Conservation (phyloP, 1,140 invertebrate species). For the Octopus sinensis region DNA sequence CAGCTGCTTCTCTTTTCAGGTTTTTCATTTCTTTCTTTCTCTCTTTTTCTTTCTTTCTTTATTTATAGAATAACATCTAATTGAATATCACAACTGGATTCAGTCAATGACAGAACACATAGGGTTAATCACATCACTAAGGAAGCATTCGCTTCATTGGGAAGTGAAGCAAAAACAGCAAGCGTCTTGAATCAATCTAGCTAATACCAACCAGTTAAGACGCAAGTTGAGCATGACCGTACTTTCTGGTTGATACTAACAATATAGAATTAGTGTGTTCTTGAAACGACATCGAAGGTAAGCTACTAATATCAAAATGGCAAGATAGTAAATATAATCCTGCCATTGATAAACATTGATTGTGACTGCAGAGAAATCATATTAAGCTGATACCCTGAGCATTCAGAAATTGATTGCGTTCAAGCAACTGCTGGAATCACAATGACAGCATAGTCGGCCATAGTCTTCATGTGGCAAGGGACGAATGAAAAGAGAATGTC, state of each 20-base stretch:
- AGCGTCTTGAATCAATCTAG: conserved; percentile 2
- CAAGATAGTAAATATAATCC: conserved; percentile 10
- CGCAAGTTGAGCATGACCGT: neutral
- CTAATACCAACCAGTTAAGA: conserved; percentile 4
- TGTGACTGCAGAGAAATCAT: conserved; percentile 9
- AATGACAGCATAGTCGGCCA: conserved; percentile 3
- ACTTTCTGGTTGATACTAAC: conserved; percentile 7
- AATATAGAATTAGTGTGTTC: conserved; percentile 10
- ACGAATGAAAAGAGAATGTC: conserved; percentile 3
- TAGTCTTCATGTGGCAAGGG: conserved; percentile 5
- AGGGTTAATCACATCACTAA: conserved; percentile 5
- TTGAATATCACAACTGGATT: neutral
- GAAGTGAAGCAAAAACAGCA: conserved; percentile 2
- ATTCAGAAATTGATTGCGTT: conserved; percentile 7
- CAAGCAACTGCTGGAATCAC: neutral
- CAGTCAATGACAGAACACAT: neutral
- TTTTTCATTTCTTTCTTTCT: neutral
- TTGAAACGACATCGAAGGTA: conserved; percentile 1
- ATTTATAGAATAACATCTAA: conserved; percentile 2
- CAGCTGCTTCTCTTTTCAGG: neutral
- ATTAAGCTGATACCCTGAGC: conserved; percentile 10
- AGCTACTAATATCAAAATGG: conserved; percentile 10
- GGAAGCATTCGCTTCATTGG: neutral
- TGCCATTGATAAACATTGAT: conserved; percentile 11
- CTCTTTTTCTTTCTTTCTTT: neutral